A percentile compares a stretch with the other conserved stretches of the same genome.
phyloP scores from a whole-genome alignment of 2,113 vertebrate species.

The Mugil cephalus region DNA sequence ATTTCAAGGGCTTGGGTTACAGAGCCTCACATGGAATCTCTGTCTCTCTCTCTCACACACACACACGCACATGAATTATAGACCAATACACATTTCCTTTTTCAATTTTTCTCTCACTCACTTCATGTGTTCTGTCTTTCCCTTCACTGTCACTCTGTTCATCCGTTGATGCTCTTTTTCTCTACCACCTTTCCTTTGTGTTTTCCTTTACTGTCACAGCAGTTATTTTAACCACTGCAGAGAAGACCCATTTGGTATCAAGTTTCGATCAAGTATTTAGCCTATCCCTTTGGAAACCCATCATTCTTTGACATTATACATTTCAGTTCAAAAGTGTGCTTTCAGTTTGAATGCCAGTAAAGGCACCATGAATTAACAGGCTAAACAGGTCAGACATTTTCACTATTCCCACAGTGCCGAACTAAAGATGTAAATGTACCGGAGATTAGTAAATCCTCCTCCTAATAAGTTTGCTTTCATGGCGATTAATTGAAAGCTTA shows the following conservation, averaged over 20 bases:
- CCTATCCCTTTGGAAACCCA: no score
- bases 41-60: not conserved
- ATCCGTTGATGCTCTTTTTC: conserved; percentile 10
- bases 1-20: conserved; percentile 64
- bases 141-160: conserved; percentile 13
- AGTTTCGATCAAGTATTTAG: not conserved
- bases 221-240: no score
- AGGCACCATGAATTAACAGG: no score
- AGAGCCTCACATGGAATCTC: conserved; percentile 18
- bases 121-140: not conserved
- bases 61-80: conserved; percentile 4
- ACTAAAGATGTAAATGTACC: not conserved
- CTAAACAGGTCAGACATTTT: not conserved
- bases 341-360: no score
- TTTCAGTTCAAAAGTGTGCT: no score
- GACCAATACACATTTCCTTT: not conserved
- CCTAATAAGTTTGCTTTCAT: not conserved
- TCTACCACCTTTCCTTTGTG: not conserved
- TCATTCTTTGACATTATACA: no score
- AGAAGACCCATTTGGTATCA: conserved; percentile 9
- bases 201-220: not conserved
- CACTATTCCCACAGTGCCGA: not conserved
- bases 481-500: not conserved
- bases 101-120: not conserved
- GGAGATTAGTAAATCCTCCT: not conserved